Conservation (phyloP, 2,113 vertebrate species). For the Promerops cafer region DNA sequence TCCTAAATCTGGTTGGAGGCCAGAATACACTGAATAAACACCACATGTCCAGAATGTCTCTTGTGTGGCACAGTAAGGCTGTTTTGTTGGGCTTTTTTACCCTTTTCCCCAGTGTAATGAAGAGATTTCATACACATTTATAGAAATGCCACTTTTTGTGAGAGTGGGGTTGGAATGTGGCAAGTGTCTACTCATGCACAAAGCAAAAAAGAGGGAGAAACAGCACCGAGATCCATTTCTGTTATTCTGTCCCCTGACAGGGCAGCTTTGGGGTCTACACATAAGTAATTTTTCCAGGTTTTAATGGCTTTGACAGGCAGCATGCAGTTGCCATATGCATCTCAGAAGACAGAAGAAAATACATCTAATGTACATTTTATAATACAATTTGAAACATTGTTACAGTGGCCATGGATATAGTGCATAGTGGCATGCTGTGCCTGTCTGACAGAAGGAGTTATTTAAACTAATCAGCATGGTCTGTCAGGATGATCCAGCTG, state of each 20-base stretch:
- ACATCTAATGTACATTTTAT: neutral
- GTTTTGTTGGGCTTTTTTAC: neutral
- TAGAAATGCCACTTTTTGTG: neutral
- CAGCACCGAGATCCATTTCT: neutral
- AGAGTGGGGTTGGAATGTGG: neutral
- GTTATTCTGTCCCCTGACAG: neutral
- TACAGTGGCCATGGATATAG: neutral
- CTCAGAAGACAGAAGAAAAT: constrained; percentile 1
- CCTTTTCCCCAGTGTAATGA: neutral
- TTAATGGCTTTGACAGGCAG: neutral
- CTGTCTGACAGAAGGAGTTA: constrained; percentile 39
- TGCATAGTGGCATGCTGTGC: neutral
- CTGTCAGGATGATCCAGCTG: constrained; percentile 36
- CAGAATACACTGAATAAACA: neutral
- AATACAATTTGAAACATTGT: neutral
- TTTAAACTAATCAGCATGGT: constrained; percentile 39
- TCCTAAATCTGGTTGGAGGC: neutral
- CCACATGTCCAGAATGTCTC: neutral
- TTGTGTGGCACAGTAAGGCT: neutral
- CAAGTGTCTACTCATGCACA: neutral
- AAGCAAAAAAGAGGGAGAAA: neutral
- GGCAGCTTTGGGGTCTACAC: neutral
- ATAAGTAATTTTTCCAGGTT: neutral
- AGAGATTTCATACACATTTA: neutral
- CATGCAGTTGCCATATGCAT: neutral